These are phyloP conservation scores for Gallinago nigripennis DNA, from an alignment of 2,797 vertebrate genomes.

Conservation along the genomic window DNA sequence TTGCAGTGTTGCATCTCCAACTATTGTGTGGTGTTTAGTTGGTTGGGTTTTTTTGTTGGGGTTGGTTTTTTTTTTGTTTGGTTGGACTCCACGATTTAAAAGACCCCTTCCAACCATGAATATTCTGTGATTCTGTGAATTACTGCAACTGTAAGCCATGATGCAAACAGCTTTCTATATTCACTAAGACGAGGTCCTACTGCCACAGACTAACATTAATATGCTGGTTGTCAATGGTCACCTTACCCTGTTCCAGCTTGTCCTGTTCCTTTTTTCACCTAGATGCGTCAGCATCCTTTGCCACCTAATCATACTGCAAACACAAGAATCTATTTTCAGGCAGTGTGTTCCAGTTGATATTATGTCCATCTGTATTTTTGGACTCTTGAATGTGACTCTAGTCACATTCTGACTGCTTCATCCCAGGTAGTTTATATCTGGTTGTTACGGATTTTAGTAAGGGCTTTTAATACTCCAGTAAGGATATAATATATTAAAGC, in stretches of 20 bases:
- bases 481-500: background rate
- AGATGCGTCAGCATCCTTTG: background rate
- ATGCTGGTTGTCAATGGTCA: background rate
- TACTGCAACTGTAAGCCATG: background rate
- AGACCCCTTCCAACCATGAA: no score
- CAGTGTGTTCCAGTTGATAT: background rate
- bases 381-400: background rate
- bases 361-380: background rate
- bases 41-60: no score
- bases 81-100: no score
- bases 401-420: background rate
- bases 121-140: background rate
- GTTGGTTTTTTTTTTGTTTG: no score
- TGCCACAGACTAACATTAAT: background rate
- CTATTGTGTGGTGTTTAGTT: no score
- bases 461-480: background rate
- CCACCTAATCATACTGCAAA: background rate
- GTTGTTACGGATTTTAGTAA: fast-evolving
- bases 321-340: background rate
- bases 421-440: background rate
- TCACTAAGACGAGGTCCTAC: background rate
- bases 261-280: background rate
- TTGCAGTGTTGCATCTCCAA: background rate
- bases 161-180: background rate
- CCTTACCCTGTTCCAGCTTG: background rate